Base-by-base conservation (phyloP, 2,888 invertebrate genomes). In the Leistus spinibarbis region DNA sequence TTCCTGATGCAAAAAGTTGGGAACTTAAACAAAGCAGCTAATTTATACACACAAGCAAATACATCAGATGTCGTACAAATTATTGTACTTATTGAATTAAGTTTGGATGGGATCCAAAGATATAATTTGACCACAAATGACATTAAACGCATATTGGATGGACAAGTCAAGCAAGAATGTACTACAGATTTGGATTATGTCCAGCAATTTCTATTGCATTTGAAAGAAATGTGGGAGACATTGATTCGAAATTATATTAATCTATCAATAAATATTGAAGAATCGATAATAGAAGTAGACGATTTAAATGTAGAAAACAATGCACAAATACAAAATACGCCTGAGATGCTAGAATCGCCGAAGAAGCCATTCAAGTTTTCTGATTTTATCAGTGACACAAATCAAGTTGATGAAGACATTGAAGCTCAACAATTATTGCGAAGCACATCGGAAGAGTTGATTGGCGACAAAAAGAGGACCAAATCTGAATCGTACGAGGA, bases 1-100 rank as follows among this genome's bases (percentile, higher is more conserved):
- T 97, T 98, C 84, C 89, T 98, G 2, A 91, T 97, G 77, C 97
- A 98, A 85, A 97, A 97, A 87, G 96, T 96, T 0, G 95, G 94
- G 0, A 94, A 93, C 82, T 89, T 95, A 78, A 93, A 93, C 76
- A 90, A 93, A 80, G 95, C 95, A 3, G 95, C 96, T 1, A 96
- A 96, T 85, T 87, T 96, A n/a, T 96, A 96, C 83, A 94, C 94
- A 76, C 97, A 97, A 86, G 95, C 96, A 9, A 95, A 96, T 40
- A 95, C 96, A 0, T 94, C 96, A 0, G 96, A 96, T 92, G 93
- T 96, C 56, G 93, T 97, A 19, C 94, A 95, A 85, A 92, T 95
- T 69, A 94, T 96, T 76, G 91, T 95, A 0, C 86, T 97, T 56
- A 93, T 97, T 53, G 96, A 97, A 82, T 89, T 96, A 77, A 95